Base-by-base conservation (phyloP, 2,113 vertebrate species). In the Myiopsitta monachus region DNA sequence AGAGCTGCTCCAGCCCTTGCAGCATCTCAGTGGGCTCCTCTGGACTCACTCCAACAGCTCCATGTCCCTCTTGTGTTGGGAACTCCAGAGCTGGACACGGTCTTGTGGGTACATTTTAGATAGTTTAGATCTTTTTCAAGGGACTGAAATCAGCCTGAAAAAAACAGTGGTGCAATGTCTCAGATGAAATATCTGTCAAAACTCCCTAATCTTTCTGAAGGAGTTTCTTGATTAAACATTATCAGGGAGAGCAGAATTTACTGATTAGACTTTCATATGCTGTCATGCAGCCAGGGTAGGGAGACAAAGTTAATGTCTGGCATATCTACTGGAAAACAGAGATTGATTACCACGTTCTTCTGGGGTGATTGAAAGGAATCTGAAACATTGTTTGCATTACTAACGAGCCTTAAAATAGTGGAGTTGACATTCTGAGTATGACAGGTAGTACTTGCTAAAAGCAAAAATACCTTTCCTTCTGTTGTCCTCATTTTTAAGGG, bases 121-220 rank as follows among this genome's bases (percentile, higher is more conserved):
- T 75, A 67, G 26, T 64, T 82, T 18, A 92, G 38, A 36, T 15
- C 3, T 1, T 86, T 85, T 91, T 90, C 24, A 90, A 76, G 44
- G 18, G 22, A 47, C 22, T 54, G 52, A 54, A 54, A 31, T 85
- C 27, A 85, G 30, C 27, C 27, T 75, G 38, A 84, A 64, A 87
- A 91, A 80, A 82, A 30, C 8, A 61, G n/a, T 62, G 77, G 38
- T 68, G 61, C n/a, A 33, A 38, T 62, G 23, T 66, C 52, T 26
- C 41, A 68, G 59, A 51, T 79, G 39, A 88, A 92, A 51, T 76
- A 63, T 10, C 57, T 96, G 94, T 98, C 97, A 98, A 96, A 97
- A 98, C 98, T 97, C 96, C 94, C 96, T 96, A 91, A 81, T 96
- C 97, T 96, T 96, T 80, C 67, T 90, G 94, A 96, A 94, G 95